Base-by-base conservation (phyloP, 2,797 vertebrate species). In the Megalops cyprinoides region DNA sequence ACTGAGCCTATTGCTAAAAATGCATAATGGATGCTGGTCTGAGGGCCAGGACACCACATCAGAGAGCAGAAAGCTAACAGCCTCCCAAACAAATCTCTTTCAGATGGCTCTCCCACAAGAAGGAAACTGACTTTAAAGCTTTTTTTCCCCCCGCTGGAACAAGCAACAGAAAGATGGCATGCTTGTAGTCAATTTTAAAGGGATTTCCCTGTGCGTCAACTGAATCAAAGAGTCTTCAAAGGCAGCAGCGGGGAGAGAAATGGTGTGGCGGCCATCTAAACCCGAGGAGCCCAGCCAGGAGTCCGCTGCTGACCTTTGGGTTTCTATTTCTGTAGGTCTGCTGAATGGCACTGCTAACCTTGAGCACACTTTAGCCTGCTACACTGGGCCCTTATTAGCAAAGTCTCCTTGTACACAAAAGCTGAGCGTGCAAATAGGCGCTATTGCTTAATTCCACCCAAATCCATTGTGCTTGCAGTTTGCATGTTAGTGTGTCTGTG, bases 271-370 rank as follows among this genome's bases (percentile, higher is more conserved):
- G 55, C 79, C 79, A 77, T 31, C 20, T 58, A n/a, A 48, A 55
- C 25, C 31, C 20, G 28, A 62, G 58, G 5, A 51, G 60, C 25
- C 71, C 69, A 65, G 79, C 62, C 78, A 79, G 62, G 18, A 79
- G 44, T 49, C 62, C 1, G 25, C 56, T 55, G 76, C 74, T 83
- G 84, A 86, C 85, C 82, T 82, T 87, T 82, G 71, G 8, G 67
- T 69, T 75, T 79, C 77, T 82, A 83, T 84, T 84, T 82, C 62
- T 77, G 83, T 75, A 18, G 28, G n/a, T 37, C 46, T 8, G 28
- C 28, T 46, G 65, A 37, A 75, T 14, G 28, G 44, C 37, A 65
- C 18, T 1, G 39, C 53, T 58, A 78, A 78, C 76, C 79, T 74
- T 74, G 53, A 80, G 67, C 23, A 39, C 46, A 20, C 23, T 46